Percentiles rank a stretch among this genome's conserved stretches.
These are phyloP conservation scores for Iguana delicatissima DNA, from an alignment of 2,797 vertebrate genomes.

Conservation along the genomic window DNA sequence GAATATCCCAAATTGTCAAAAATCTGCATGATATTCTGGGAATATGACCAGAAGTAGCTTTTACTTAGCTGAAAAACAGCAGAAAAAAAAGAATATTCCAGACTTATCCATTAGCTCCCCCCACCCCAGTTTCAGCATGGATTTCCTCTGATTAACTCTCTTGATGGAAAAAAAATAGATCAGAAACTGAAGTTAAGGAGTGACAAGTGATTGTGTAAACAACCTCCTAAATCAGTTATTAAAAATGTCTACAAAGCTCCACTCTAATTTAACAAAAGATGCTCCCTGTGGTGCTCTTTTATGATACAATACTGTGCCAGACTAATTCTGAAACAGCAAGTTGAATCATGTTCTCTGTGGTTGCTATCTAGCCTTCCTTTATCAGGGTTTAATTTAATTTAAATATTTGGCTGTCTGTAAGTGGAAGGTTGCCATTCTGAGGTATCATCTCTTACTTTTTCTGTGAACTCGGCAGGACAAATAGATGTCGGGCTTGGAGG, in stretches of 20 bases:
- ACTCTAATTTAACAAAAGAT: conserved; percentile 2
- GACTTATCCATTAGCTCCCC: not conserved
- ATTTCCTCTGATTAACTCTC: not conserved
- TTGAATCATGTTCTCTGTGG: not conserved
- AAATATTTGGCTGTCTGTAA: conserved; percentile 65
- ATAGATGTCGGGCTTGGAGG: conserved; percentile 72
- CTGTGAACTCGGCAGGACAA: conserved; percentile 71
- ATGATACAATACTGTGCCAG: not conserved
- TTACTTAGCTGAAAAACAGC: not conserved
- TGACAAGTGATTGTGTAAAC: conserved; percentile 14
- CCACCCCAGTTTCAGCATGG: not conserved
- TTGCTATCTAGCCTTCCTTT: conserved; percentile 54
- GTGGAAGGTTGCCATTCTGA: conserved; percentile 64
- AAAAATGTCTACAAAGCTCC: conserved; percentile 4
- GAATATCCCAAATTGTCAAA: not conserved
- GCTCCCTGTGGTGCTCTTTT: not conserved
- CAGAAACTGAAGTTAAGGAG: not conserved
- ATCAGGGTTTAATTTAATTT: conserved; percentile 70
- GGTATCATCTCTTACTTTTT: conserved; percentile 52
- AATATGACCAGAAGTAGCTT: not conserved
- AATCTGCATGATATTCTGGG: not conserved
- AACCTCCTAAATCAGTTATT: conserved; percentile 7
- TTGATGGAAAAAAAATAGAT: not conserved
- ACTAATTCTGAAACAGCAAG: not conserved
- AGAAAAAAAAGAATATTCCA: not conserved